These are phyloP conservation scores for Cnemophilus loriae DNA, from an alignment of 2,113 vertebrate genomes.

Conservation along the genomic window DNA sequence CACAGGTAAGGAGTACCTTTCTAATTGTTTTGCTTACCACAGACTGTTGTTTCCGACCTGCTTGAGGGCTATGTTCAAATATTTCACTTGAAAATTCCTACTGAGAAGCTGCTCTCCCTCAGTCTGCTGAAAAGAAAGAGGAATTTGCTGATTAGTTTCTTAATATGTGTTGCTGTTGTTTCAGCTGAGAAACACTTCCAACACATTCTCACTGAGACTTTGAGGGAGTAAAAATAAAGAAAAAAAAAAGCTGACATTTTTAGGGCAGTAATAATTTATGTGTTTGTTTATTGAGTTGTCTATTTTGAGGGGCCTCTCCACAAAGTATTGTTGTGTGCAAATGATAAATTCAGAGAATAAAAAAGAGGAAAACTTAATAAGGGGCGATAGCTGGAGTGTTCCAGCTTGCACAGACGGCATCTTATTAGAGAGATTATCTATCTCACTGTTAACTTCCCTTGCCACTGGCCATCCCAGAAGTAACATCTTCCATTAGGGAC, in stretches of 20 bases:
- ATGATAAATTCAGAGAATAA: not conserved
- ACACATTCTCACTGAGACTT: not conserved
- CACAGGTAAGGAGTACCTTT: slow-evolving; percentile 69
- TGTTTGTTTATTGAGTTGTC: slow-evolving; percentile 14
- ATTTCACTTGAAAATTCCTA: slow-evolving; percentile 29
- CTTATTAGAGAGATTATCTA: slow-evolving; percentile 8
- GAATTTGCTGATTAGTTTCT: slow-evolving; percentile 36
- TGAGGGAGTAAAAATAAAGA: not conserved
- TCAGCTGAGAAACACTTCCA: slow-evolving; percentile 1
- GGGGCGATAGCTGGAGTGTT: not conserved
- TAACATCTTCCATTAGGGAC: not conserved
- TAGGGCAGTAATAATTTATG: not conserved
- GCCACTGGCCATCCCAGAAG: not conserved
- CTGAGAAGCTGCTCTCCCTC: not conserved
- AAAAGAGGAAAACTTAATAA: not conserved
- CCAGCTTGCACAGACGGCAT: not conserved
- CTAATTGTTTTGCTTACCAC: not conserved
- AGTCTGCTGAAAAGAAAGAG: slow-evolving; percentile 5
- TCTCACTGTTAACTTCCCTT: not conserved
- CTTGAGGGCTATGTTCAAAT: not conserved
- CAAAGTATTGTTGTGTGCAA: not conserved
- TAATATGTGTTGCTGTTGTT: not conserved
- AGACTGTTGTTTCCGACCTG: not conserved
- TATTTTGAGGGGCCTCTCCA: not conserved
- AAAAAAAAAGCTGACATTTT: not conserved